Conservation (phyloP, 92 coral and sea anemone genomes). For the Paramuricea clavata region DNA sequence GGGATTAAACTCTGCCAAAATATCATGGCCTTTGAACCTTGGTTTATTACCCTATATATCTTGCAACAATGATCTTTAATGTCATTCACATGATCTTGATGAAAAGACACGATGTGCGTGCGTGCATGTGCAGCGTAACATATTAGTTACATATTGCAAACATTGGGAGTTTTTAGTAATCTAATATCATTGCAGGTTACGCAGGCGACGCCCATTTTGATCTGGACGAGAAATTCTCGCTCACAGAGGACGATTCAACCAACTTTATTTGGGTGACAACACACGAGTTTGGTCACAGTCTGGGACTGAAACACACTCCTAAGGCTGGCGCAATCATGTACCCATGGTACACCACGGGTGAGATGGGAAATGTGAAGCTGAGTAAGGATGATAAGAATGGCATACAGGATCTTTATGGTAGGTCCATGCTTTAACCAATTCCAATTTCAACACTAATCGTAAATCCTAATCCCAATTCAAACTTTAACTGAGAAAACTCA, state of each 20-base stretch:
- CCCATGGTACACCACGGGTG: conserved; percentile 87
- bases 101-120: no score
- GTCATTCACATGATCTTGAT: no score
- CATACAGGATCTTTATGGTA: conserved; percentile 80
- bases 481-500: no score
- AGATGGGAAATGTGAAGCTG: conserved; percentile 67
- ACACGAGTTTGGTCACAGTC: conserved; percentile 91
- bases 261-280: conserved; percentile 92
- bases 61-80: no score
- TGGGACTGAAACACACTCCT: conserved; percentile 80
- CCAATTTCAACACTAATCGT: neutral
- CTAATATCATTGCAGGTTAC: conserved; percentile 4
- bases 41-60: no score
- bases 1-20: no score
- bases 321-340: conserved; percentile 88
- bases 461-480: neutral
- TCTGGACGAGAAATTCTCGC: conserved; percentile 62
- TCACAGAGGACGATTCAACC: conserved; percentile 19
- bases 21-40: no score
- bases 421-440: neutral
- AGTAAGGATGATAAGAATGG: conserved; percentile 78
- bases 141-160: neutral
- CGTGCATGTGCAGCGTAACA: no score
- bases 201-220: conserved; percentile 74
- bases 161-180: no score